Percentiles rank a stretch among this genome's conserved stretches.
phyloP scores from a whole-genome alignment of 2,888 invertebrate species.

The Cetonia aurata region DNA sequence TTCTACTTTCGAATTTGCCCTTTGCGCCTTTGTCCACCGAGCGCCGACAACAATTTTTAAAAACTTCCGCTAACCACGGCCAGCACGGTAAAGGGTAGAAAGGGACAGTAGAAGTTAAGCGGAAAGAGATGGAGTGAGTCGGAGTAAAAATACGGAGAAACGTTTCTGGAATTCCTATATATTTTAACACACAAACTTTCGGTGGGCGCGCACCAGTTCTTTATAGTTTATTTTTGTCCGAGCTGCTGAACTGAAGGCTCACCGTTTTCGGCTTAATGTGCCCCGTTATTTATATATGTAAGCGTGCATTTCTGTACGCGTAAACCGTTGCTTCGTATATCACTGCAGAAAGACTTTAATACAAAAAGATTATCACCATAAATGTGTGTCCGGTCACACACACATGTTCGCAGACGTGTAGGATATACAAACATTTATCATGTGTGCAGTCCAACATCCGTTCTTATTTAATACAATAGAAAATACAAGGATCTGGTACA shows the following conservation, averaged over 20 bases:
- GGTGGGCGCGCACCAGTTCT: slow-evolving; percentile 31
- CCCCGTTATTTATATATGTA: slow-evolving; percentile 35
- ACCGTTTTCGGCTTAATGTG: slow-evolving; percentile 39
- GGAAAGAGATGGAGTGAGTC: slow-evolving; percentile 48
- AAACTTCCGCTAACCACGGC: slow-evolving; percentile 57
- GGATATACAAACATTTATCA: too few species aligned
- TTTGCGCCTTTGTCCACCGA: slow-evolving; percentile 18
- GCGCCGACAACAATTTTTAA: slow-evolving; percentile 20
- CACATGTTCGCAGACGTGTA: neutral
- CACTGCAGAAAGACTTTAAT: slow-evolving; percentile 28
- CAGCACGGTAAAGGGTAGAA: slow-evolving; percentile 57
- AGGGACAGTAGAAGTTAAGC: slow-evolving; percentile 56
- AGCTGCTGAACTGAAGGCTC: slow-evolving; percentile 40
- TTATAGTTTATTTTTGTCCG: slow-evolving; percentile 41
- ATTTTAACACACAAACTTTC: slow-evolving; percentile 40
- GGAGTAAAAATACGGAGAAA: slow-evolving; percentile 49
- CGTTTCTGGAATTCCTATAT: slow-evolving; percentile 43
- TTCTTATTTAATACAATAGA: too few species aligned
- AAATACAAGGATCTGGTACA: too few species aligned
- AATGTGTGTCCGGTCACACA: slow-evolving; percentile 3
- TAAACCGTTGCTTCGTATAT: slow-evolving; percentile 32
- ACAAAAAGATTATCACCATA: slow-evolving; percentile 24
- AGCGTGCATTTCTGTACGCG: neutral
- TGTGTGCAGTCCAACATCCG: too few species aligned
- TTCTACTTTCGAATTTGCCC: slow-evolving; percentile 25